A percentile compares a stretch with the other conserved stretches of the same genome.
These are phyloP conservation scores for Pangasius krempfi DNA, from an alignment of 2,797 vertebrate genomes.

Conservation along the genomic window DNA sequence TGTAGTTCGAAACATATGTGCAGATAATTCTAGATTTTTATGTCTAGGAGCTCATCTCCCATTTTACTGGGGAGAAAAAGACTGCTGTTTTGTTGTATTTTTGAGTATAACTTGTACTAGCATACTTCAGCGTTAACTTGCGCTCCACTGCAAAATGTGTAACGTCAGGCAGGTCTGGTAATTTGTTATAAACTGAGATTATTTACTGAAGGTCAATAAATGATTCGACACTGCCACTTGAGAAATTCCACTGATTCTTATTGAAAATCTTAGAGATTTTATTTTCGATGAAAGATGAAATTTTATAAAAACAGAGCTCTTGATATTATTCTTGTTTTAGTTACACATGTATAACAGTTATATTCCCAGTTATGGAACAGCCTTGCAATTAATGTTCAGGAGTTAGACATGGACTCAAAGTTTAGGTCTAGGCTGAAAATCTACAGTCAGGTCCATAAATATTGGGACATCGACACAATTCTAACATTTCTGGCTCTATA, in stretches of 20 bases:
- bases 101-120: background rate
- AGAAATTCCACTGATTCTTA: background rate
- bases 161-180: background rate
- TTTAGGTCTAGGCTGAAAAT: background rate
- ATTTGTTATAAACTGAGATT: background rate
- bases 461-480: too few species aligned
- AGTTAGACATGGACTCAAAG: background rate
- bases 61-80: background rate
- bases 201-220: background rate
- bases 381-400: background rate
- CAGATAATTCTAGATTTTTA: background rate
- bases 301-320: background rate
- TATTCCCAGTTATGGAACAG: background rate
- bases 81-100: background rate
- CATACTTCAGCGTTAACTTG: background rate
- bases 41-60: background rate
- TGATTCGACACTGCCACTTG: background rate
- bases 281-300: background rate
- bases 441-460: too few species aligned
- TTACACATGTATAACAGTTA: background rate
- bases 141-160: background rate
- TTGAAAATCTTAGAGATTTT: background rate
- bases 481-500: too few species aligned
- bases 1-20: background rate
- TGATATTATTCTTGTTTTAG: background rate